phyloP scores from a whole-genome alignment of 2,888 invertebrate genomes.

The Caenorhabditis sp. region DNA sequence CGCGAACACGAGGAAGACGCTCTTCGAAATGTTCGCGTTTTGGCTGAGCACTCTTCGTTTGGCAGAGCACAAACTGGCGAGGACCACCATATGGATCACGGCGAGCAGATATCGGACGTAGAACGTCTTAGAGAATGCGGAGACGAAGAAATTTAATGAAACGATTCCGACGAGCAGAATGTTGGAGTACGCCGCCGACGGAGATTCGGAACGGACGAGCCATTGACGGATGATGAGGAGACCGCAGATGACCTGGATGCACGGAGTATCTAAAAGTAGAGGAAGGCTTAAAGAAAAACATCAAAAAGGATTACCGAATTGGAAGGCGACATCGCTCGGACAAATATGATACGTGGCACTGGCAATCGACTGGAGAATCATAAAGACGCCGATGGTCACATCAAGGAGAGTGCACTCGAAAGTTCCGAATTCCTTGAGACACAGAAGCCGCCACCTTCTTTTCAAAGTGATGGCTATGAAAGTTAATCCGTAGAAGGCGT shows the following conservation, averaged over 20 bases:
- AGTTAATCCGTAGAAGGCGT: slow-evolving; percentile 23
- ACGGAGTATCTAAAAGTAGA: slow-evolving; percentile 40
- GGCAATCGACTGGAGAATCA: slow-evolving; percentile 43
- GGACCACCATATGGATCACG: not conserved
- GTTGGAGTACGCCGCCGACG: slow-evolving; percentile 37
- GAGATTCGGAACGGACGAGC: slow-evolving; percentile 35
- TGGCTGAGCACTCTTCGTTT: not conserved
- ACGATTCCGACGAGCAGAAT: slow-evolving; percentile 29
- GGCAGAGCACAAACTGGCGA: not conserved
- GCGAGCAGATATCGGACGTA: slow-evolving; percentile 18
- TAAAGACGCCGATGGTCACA: slow-evolving; percentile 41
- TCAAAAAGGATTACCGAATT: slow-evolving; percentile 42
- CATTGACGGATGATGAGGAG: slow-evolving; percentile 50
- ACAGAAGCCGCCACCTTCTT: slow-evolving; percentile 3
- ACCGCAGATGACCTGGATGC: slow-evolving; percentile 47
- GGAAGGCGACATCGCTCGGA: slow-evolving; percentile 45
- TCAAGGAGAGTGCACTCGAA: slow-evolving; percentile 32
- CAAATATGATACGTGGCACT: slow-evolving; percentile 53
- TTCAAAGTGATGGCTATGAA: slow-evolving; percentile 23
- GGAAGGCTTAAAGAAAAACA: not conserved
- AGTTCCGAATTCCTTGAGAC: not conserved
- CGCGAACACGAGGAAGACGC: not conserved
- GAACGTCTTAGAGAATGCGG: slow-evolving; percentile 10
- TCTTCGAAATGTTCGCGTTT: not conserved
- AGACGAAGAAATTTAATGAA: slow-evolving; percentile 28